Evolutionary conservation across 2,888 invertebrate species (phyloP).

Genomic region (Aporophyla nigra): DNA sequence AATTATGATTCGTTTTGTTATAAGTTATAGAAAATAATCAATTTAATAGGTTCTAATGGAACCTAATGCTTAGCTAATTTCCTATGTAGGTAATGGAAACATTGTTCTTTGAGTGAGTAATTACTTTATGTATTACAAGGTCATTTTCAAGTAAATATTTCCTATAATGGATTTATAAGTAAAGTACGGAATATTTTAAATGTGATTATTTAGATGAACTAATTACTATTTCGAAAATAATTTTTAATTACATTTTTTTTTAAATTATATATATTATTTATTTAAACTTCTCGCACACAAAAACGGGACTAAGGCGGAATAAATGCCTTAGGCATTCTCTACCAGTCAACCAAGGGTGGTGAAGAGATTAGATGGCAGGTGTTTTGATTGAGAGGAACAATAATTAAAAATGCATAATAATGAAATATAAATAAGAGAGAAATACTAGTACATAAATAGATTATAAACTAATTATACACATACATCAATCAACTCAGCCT

Average conservation of each 20-base stretch:
- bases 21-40: not conserved
- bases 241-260: not conserved
- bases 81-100: slow-evolving; percentile 22
- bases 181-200: not conserved
- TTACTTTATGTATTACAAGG: slow-evolving; percentile 2
- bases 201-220: not conserved
- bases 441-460: too few species aligned
- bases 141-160: slow-evolving; percentile 2
- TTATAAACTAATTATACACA: too few species aligned
- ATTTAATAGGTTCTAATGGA: slow-evolving; percentile 11
- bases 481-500: too few species aligned
- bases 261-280: too few species aligned
- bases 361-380: too few species aligned
- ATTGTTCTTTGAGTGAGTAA: slow-evolving; percentile 5
- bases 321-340: too few species aligned
- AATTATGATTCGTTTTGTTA: not conserved
- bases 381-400: too few species aligned
- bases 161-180: not conserved
- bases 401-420: too few species aligned
- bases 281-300: too few species aligned
- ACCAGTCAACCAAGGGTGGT: too few species aligned
- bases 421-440: too few species aligned
- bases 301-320: too few species aligned
- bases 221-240: not conserved
- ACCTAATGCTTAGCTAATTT: slow-evolving; percentile 18